Evolutionary conservation across 1,140 invertebrate genomes (phyloP).

Genomic region (Meloidogyne hapla): DNA sequence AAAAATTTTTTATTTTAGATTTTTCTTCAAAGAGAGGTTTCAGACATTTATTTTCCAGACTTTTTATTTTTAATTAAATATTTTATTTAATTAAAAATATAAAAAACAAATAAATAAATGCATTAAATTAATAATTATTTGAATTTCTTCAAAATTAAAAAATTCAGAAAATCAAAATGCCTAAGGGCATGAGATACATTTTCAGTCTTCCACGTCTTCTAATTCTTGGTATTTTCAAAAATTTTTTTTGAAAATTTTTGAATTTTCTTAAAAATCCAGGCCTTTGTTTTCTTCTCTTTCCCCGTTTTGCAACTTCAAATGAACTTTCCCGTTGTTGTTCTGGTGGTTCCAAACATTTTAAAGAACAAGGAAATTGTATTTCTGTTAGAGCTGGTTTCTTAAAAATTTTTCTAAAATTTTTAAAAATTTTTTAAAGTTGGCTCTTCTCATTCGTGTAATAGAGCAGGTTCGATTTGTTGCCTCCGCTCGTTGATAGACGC

Average conservation of each 20-base stretch:
- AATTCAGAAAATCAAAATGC: too few species aligned
- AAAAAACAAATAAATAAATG: not conserved
- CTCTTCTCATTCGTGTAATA: conserved; percentile 47
- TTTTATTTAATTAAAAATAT: not conserved
- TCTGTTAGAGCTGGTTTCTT: conserved; percentile 16
- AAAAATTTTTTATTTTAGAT: too few species aligned
- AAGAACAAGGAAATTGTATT: conserved; percentile 32
- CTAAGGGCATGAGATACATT: too few species aligned
- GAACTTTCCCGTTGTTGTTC: conserved; percentile 58
- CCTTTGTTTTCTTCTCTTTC: not conserved
- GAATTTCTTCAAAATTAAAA: too few species aligned
- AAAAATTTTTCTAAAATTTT: not conserved
- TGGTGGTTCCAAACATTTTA: conserved; percentile 54
- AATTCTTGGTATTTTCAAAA: too few species aligned
- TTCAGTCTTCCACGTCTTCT: too few species aligned
- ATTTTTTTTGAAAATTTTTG: too few species aligned
- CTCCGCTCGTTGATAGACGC: conserved; percentile 53
- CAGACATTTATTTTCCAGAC: too few species aligned
- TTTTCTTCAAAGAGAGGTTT: too few species aligned
- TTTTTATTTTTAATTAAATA: too few species aligned
- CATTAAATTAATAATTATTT: too few species aligned
- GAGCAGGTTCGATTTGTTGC: conserved; percentile 62
- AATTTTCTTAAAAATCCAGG: too few species aligned
- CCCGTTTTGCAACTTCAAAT: not conserved
- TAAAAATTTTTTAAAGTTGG: conserved; percentile 34